Evolutionary conservation across 2,888 invertebrate species (phyloP), one percentile per base, ranked within the genome.

Genomic region (Netelia melanura): DNA sequence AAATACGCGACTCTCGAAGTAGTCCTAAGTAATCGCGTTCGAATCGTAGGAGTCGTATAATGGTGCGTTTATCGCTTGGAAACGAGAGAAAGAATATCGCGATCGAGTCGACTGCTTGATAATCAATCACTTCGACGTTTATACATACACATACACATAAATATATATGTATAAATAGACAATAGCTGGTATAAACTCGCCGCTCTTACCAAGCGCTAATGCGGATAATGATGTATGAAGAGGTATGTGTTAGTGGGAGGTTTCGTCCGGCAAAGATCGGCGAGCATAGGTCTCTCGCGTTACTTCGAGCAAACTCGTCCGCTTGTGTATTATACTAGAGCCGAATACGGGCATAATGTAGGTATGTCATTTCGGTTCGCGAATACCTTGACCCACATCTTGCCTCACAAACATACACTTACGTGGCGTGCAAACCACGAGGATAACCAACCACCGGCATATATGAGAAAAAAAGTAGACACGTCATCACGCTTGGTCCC

Each of bases 281-380:
- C 21, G 56, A 23, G 64, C 54, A 54, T 65, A 23, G 23, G 23
- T 67, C 25, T 68, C 48, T 48, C 5, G 30, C 14, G 30, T 52
- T 48, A 23, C 65, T 25, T 21, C n/a, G 38, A 17, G 62, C 48
- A 75, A 62, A 58, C 10, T 58, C 58, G 21, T 21, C n/a, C 58
- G 21, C 58, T n/a, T 25, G 76, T 74, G 68, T 72, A 76, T 72
- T 81, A 86, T 81, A 76, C 80, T 86, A 85, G 88, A 86, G 83
- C 90, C 91, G 90, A 88, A 91, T 92, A 92, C 90, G 91, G 93
- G 88, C 90, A 92, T 92, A 92, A 93, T 92, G 92, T 86, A 79
- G 83, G 86, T 80, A 91, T 91, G 90, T 91, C 91, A 91, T 92
- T 92, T 93, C 92, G 92, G 92, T 91, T 93, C 87, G 89, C 89